These are phyloP conservation scores for Phaetusa simplex DNA, from an alignment of 2,113 vertebrate species.

Conservation along the genomic window DNA sequence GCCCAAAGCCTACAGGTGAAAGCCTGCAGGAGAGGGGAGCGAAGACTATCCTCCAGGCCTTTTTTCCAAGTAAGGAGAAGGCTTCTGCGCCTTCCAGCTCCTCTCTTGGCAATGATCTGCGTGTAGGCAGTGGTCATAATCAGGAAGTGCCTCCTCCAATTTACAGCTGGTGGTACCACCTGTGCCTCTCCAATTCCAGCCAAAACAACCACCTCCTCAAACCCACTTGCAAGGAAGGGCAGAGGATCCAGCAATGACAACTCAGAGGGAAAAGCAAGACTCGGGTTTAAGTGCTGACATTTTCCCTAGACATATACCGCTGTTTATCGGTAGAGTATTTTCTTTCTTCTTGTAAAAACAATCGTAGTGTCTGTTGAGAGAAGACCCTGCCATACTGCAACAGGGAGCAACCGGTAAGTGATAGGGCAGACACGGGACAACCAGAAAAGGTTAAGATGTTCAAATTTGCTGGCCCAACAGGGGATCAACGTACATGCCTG, in stretches of 20 bases:
- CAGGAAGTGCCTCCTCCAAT: conserved; percentile 71
- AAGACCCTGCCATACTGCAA: background rate
- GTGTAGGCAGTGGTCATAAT: conserved; percentile 69
- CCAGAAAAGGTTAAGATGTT: background rate
- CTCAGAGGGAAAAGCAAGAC: conserved; percentile 10
- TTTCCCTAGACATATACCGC: background rate
- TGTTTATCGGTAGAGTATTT: background rate
- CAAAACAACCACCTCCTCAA: conserved; percentile 68
- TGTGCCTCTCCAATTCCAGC: conserved; percentile 67
- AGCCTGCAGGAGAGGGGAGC: background rate
- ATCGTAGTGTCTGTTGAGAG: background rate
- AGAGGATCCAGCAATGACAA: conserved; percentile 45
- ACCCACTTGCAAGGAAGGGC: conserved; percentile 57
- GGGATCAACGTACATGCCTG: rapidly evolving
- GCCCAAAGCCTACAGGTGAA: background rate
- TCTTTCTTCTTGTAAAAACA: background rate
- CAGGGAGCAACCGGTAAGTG: rapidly evolving
- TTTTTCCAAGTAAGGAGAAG: conserved; percentile 57
- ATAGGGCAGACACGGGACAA: background rate
- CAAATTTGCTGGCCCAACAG: background rate
- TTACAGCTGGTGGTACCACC: conserved; percentile 71
- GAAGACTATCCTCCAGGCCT: background rate
- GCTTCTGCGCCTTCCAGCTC: conserved; percentile 26
- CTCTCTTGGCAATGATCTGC: conserved; percentile 46
- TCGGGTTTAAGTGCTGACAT: conserved; percentile 15